Evolutionary conservation across 1,140 invertebrate species (phyloP), one percentile per base, ranked within the genome.

Genomic region (Antheraea pernyi): DNA sequence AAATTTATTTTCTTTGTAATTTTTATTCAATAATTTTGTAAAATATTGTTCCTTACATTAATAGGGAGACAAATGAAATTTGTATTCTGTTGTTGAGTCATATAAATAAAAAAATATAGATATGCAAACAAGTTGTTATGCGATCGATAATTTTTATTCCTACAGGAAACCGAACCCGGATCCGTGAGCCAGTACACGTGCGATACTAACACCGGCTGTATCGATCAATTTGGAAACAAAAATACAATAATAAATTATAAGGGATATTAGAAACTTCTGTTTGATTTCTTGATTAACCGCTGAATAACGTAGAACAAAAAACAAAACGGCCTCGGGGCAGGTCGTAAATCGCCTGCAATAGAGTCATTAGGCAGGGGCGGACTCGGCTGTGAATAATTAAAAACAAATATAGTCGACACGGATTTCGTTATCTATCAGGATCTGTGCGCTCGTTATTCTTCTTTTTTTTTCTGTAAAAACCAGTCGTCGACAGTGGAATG

Each of bases 391-490:
- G 80, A 91, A 91, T 91, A 91, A 91, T 91, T 90, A 89, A 91
- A 91, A 91, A 88, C 87, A 91, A 91, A 91, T 91, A 90, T 86
- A 80, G 78, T 81, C 86, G 85, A 83, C 86, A 88, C 86, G 85
- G 86, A 86, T 89, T 87, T 85, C 79, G 71, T 81, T 91, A 91
- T 91, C 89, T 75, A 73, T 68, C n/a, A 36, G 18, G 22, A 60
- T 70, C 72, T 68, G 22, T 18, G 61, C 19, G 60, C 59, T 67
- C 59, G 59, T 65, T 73, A 58, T 59, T 70, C 65, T 65, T 74
- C 3, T 48, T 53, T 53, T 53, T 53, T 53, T 65, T 65, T 65
- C 18, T 22, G 18, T 30, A 22, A 19, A 61, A 30, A 61, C 10
- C 36, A 13, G 36, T 61, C 11, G 19, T 6, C 60, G 19, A 18